Conservation (phyloP, 92 coral and sea anemone species). For the Umimayanthus chanpuru region DNA sequence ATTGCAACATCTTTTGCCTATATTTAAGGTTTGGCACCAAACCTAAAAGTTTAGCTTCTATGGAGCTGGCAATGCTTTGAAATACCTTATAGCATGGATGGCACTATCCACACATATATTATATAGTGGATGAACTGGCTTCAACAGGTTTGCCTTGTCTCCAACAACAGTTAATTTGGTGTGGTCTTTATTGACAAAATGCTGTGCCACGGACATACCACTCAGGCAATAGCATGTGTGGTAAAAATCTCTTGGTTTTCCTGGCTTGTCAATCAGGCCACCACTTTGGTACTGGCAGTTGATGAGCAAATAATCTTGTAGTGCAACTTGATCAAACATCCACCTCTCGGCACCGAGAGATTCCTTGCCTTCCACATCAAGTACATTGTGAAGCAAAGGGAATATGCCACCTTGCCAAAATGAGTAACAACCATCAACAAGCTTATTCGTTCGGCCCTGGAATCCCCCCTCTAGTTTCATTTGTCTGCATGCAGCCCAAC, state of each 20-base stretch:
- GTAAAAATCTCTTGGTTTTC: constrained; percentile 91
- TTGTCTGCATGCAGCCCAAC: constrained; percentile 88
- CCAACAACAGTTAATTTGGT: constrained; percentile 73
- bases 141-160: constrained; percentile 65
- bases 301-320: constrained; percentile 84
- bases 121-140: constrained; percentile 89
- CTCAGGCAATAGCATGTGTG: constrained; percentile 98
- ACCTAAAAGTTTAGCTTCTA: constrained; percentile 6
- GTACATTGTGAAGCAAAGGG: constrained; percentile 87
- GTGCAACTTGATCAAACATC: constrained; percentile 97
- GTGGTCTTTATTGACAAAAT: constrained; percentile 78
- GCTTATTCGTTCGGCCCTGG: constrained; percentile 96
- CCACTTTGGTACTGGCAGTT: constrained; percentile 92
- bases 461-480: constrained; percentile 97
- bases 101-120: constrained; percentile 89
- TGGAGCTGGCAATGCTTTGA: constrained; percentile 64
- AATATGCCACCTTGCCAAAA: constrained; percentile 99
- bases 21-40: background rate
- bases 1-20: background rate
- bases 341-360: constrained; percentile 79
- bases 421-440: constrained; percentile 99
- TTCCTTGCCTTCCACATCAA: constrained; percentile 62
- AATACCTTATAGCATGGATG: constrained; percentile 71
- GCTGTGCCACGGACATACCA: constrained; percentile 96
- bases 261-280: constrained; percentile 96